Percentiles rank a stretch among this genome's conserved stretches.
phyloP scores from a whole-genome alignment of 2,113 vertebrate species.

The Sakesphorus luctuosus region DNA sequence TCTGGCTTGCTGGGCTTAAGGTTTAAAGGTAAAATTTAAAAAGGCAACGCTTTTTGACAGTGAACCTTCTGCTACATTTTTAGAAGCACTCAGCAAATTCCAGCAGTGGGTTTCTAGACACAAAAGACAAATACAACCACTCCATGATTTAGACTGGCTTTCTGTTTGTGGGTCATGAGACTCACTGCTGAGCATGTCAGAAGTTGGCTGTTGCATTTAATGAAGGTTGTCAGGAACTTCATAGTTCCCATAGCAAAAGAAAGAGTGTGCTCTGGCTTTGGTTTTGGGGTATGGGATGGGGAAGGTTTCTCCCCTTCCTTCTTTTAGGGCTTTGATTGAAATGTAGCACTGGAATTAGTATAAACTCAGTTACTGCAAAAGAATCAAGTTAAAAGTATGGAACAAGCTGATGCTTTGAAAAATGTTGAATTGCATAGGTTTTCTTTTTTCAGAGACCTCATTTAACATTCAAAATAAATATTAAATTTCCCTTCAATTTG shows the following conservation, averaged over 20 bases:
- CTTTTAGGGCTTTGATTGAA: background rate
- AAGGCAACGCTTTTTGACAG: constrained; percentile 13
- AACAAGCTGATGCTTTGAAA: background rate
- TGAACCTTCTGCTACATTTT: constrained; percentile 41
- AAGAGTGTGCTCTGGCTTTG: background rate
- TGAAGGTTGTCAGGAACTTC: constrained; percentile 21
- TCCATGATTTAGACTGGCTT: constrained; percentile 16
- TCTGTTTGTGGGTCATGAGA: constrained; percentile 20
- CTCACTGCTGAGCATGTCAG: background rate
- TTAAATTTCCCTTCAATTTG: constrained; percentile 30
- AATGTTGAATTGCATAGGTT: background rate
- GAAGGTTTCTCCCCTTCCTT: too few species aligned
- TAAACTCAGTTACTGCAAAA: background rate
- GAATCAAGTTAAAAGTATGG: background rate
- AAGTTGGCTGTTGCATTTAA: constrained; percentile 37
- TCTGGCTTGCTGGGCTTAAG: constrained; percentile 16
- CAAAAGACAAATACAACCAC: constrained; percentile 26
- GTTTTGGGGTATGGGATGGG: background rate
- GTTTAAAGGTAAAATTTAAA: constrained; percentile 28
- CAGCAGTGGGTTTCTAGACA: background rate
- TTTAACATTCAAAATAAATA: constrained; percentile 32
- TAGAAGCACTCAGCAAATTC: constrained; percentile 54
- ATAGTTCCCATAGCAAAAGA: constrained; percentile 31
- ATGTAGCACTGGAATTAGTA: background rate
- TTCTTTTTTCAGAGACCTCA: background rate